Conservation (phyloP, 2,113 vertebrate genomes). For the Leptodactylus fuscus region DNA sequence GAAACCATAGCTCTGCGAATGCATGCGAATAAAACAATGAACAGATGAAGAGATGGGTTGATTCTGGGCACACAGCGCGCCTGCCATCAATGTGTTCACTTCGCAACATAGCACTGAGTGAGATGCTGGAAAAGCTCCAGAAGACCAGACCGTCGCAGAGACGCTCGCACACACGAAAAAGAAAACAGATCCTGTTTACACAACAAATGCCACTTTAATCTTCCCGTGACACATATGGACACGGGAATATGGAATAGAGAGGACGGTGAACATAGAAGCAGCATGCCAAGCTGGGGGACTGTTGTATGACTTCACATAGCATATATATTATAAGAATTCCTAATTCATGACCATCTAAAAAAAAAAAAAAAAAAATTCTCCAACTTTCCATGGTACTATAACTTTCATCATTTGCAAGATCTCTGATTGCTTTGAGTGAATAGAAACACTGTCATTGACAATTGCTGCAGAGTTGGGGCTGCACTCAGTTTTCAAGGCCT, state of each 20-base stretch:
- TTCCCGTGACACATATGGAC: background rate
- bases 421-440: background rate
- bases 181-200: background rate
- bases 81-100: slow-evolving; percentile 6
- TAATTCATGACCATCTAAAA: too few species aligned
- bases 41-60: slow-evolving; percentile 10
- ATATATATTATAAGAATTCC: too few species aligned
- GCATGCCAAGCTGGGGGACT: background rate
- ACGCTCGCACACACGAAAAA: background rate
- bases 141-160: slow-evolving; percentile 2
- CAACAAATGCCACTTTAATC: background rate
- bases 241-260: background rate
- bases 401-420: background rate
- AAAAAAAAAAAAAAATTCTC: background rate
- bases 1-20: background rate
- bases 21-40: background rate
- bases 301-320: background rate
- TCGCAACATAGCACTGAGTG: background rate
- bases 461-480: too few species aligned
- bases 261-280: background rate
- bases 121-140: background rate
- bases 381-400: background rate
- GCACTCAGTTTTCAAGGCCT: too few species aligned
- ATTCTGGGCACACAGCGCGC: background rate
- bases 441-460: background rate